Conservation (phyloP, 2,888 invertebrate species). For the Drosophila greeni region DNA sequence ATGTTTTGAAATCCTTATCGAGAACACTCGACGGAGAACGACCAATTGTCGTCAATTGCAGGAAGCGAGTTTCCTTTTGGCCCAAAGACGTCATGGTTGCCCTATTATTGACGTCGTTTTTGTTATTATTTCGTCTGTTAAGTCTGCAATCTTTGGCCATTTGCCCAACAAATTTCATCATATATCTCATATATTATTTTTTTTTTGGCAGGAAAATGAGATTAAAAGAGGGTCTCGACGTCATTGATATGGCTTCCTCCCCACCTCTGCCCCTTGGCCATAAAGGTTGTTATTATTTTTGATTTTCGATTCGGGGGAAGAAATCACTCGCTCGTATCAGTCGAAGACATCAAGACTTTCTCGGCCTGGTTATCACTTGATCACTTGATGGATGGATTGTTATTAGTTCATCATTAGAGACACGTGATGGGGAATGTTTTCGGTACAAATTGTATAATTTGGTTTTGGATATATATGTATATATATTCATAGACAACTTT, state of each 20-base stretch:
- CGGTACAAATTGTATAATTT: not conserved
- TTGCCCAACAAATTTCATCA: slow-evolving; percentile 16
- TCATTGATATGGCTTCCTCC: slow-evolving; percentile 19
- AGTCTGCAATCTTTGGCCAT: slow-evolving; percentile 16
- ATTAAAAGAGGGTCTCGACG: slow-evolving; percentile 9
- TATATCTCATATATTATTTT: not conserved
- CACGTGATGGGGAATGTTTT: slow-evolving; percentile 9
- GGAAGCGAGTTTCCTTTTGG: slow-evolving; percentile 10
- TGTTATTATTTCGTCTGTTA: not conserved
- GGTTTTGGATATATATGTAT: not conserved
- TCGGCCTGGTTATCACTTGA: slow-evolving; percentile 9
- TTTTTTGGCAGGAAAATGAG: not conserved
- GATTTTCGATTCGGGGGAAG: not conserved
- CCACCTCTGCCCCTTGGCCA: not conserved
- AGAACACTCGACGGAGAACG: slow-evolving; percentile 13
- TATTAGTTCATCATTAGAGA: not conserved
- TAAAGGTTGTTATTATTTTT: not conserved
- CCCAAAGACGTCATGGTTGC: slow-evolving; percentile 22
- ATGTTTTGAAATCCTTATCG: slow-evolving; percentile 19
- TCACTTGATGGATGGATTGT: slow-evolving; percentile 13
- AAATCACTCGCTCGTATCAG: slow-evolving; percentile 1
- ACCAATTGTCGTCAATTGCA: slow-evolving; percentile 32
- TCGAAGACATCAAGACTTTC: not conserved
- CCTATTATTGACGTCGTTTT: slow-evolving; percentile 16
- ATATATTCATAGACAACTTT: not conserved